Evolutionary conservation across 2,797 vertebrate species (phyloP), one percentile per base, ranked within the genome.

Genomic region (Enteromius paludinosus): DNA sequence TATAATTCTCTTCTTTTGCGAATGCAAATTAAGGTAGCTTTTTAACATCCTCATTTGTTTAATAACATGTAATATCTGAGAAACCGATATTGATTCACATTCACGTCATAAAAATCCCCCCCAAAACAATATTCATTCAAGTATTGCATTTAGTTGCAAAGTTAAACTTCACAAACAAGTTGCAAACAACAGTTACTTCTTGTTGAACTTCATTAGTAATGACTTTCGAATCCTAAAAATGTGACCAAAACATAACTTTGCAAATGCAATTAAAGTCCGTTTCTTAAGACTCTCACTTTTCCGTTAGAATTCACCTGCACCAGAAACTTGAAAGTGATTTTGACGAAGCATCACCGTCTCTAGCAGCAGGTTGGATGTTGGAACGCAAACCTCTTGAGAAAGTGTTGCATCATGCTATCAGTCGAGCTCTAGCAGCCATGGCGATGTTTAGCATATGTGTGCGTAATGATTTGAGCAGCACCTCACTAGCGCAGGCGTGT

Each of bases 381-480:
- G 15, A 43, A 8, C 10, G 1, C 73, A 76, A 62, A 71, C 28
- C 66, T 71, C 78, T n/a, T 18, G 54, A 71, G 66, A 41, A 71
- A 52, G n/a, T 52, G 69, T 81, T 81, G 66, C 79, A 73, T 73
- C 79, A 64, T 38, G 59, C 38, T 17, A 38, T 73, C 56, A 62
- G 66, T 47, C 1, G 49, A 79, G 64, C 35, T 71, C n/a, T 14
- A 12, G 6, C 38, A 41, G 64, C 14, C 41, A 2, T 41, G 2
- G 9, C 5, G 69, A 73, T 49, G 54, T 73, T 64, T 41, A 72
- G 68, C 68, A 72, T 47, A 38, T 49, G 43, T 64, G 69, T 64
- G 68, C 4, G 28, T 64, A 64, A 81, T 62, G 79, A 64, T 61
- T 45, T 62, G 79, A 71, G 54, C 12, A 72, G 56, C 56, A 81